phyloP scores from a whole-genome alignment of 2,797 vertebrate species.

The Enteromius trimaculatus region DNA sequence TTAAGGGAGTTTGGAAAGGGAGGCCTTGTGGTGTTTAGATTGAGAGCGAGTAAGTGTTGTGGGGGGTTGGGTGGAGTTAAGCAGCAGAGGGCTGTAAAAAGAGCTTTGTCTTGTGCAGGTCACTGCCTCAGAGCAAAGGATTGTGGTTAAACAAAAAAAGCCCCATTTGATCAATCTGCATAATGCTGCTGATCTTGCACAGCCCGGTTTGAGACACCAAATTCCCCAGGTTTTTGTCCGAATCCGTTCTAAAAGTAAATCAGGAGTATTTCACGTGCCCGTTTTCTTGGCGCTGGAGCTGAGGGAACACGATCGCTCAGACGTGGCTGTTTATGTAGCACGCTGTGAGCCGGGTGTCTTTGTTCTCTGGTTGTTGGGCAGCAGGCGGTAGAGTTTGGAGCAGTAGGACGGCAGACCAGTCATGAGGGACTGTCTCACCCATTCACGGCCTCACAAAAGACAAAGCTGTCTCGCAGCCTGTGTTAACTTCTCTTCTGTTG shows the following conservation, averaged over 20 bases:
- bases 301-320: constrained; percentile 25
- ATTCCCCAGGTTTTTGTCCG: constrained; percentile 33
- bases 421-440: constrained; percentile 54
- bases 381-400: constrained; percentile 49
- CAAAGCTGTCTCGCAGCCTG: constrained; percentile 63
- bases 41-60: constrained; percentile 50
- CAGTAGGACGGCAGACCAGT: constrained; percentile 31
- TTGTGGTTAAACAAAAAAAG: constrained; percentile 58
- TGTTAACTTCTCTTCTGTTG: constrained; percentile 51
- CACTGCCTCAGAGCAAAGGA: constrained; percentile 58
- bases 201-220: constrained; percentile 41
- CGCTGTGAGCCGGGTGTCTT: constrained; percentile 13
- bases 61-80: constrained; percentile 61
- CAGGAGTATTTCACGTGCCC: constrained; percentile 26
- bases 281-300: constrained; percentile 26
- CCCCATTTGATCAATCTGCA: constrained; percentile 56
- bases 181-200: constrained; percentile 53
- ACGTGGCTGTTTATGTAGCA: constrained; percentile 25
- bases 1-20: constrained; percentile 36
- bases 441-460: constrained; percentile 59
- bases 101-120: constrained; percentile 66
- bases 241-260: constrained; percentile 29
- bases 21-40: constrained; percentile 58
- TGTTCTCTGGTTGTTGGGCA: constrained; percentile 41
- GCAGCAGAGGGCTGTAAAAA: constrained; percentile 59